These are phyloP conservation scores for Hedya salicella DNA, from an alignment of 2,888 invertebrate species.

Conservation along the genomic window DNA sequence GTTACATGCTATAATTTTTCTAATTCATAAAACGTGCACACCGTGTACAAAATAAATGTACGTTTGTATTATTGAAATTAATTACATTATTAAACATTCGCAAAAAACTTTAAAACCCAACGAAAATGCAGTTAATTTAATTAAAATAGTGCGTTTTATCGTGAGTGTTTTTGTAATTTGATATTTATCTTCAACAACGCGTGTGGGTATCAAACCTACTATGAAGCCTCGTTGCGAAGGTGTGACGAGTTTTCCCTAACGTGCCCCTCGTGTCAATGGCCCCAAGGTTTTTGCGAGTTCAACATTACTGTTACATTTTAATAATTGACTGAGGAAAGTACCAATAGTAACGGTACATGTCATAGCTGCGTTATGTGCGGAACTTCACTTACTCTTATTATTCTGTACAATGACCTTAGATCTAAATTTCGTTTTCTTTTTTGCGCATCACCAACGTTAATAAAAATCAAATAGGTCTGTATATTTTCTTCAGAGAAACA, in stretches of 20 bases:
- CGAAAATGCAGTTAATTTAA: background rate
- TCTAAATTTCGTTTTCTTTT: constrained; percentile 38
- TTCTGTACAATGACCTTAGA: constrained; percentile 38
- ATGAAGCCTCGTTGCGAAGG: constrained; percentile 60
- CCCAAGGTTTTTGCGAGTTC: constrained; percentile 80
- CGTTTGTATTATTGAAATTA: too few species aligned
- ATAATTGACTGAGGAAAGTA: constrained; percentile 79
- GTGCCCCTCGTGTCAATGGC: constrained; percentile 81
- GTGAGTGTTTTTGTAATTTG: background rate
- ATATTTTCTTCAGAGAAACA: background rate
- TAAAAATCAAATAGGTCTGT: background rate
- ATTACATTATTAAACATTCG: too few species aligned
- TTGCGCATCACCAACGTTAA: constrained; percentile 23
- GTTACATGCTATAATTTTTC: too few species aligned
- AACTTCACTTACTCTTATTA: constrained; percentile 41
- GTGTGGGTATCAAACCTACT: constrained; percentile 24
- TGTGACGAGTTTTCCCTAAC: constrained; percentile 80
- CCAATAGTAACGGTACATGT: constrained; percentile 63
- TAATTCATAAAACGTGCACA: too few species aligned
- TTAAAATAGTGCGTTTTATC: background rate
- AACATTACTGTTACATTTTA: constrained; percentile 80
- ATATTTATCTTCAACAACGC: constrained; percentile 3
- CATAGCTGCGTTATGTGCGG: constrained; percentile 51
- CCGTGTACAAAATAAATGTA: too few species aligned
- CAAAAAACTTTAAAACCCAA: too few species aligned